phyloP scores from a whole-genome alignment of 2,113 vertebrate genomes.

The Seriola aureovittata region DNA sequence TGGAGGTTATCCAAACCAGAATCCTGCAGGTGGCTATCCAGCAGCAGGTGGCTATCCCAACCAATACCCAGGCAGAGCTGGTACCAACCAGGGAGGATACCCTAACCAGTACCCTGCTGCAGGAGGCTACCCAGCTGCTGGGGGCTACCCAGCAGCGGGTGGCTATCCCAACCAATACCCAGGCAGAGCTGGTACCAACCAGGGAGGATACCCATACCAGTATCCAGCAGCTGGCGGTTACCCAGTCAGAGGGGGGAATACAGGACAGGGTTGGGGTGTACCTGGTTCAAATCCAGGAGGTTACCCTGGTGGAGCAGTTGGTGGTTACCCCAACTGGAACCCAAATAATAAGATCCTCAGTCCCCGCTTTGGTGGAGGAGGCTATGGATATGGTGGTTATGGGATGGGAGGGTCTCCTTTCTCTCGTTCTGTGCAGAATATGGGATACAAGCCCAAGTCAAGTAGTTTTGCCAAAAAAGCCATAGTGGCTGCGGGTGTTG shows the following conservation, averaged over 20 bases:
- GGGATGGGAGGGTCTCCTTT: conserved; percentile 82
- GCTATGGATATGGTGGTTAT: conserved; percentile 71
- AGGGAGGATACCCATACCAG: conserved; percentile 44
- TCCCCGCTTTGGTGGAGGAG: conserved; percentile 79
- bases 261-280: conserved; percentile 64
- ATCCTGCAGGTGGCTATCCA: conserved; percentile 54
- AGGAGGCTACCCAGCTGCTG: background rate
- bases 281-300: conserved; percentile 64
- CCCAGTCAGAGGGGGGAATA: conserved; percentile 67
- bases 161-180: conserved; percentile 16
- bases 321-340: conserved; percentile 83
- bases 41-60: background rate
- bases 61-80: conserved; percentile 38
- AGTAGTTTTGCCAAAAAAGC: conserved; percentile 84
- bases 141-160: background rate
- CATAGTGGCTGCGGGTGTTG: conserved; percentile 83
- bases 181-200: conserved; percentile 7
- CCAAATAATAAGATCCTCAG: conserved; percentile 85
- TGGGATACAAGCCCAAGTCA: conserved; percentile 79
- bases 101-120: conserved; percentile 34
- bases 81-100: background rate
- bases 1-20: conserved; percentile 15
- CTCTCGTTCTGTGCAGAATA: conserved; percentile 73
- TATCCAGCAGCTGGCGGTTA: conserved; percentile 73
- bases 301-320: conserved; percentile 70